phyloP scores from a whole-genome alignment of 1,140 invertebrate species.

The Lepidurus arcticus region DNA sequence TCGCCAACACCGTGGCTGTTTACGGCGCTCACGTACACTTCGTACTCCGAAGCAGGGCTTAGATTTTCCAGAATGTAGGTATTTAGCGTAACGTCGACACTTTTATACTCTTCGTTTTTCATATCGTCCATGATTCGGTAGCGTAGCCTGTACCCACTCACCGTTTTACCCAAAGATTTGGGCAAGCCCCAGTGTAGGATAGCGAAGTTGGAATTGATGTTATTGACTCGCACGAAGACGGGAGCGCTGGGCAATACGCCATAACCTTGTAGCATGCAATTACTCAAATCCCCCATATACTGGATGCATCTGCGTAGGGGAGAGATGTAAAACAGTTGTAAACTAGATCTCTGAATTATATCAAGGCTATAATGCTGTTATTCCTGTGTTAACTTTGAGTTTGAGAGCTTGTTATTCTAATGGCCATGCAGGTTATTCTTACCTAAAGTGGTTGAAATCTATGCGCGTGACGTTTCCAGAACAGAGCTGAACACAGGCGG shows the following conservation, averaged over 20 bases:
- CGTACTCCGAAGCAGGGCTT: conserved; percentile 65
- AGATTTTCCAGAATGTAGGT: conserved; percentile 69
- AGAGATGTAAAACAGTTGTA: background rate
- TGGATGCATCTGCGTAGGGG: conserved; percentile 59
- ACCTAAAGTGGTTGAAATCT: conserved; percentile 74
- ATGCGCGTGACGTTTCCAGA: conserved; percentile 67
- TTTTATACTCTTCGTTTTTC: conserved; percentile 46
- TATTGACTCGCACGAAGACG: conserved; percentile 58
- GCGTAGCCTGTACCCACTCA: conserved; percentile 61
- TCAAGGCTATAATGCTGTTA: conserved; percentile 4
- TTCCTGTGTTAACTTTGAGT: conserved; percentile 3
- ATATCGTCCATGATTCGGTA: conserved; percentile 50
- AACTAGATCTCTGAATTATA: background rate
- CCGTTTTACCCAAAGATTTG: conserved; percentile 60
- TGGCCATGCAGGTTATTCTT: conserved; percentile 41
- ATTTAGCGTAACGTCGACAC: conserved; percentile 40
- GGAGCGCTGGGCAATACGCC: conserved; percentile 69
- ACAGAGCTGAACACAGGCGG: conserved; percentile 65
- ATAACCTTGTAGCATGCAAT: conserved; percentile 73
- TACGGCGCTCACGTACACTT: conserved; percentile 69
- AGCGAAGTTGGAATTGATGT: conserved; percentile 65
- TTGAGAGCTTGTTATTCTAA: background rate
- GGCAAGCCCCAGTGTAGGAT: conserved; percentile 73
- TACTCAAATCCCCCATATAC: conserved; percentile 69
- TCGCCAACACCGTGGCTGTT: conserved; percentile 71